A percentile compares a stretch with the other conserved stretches of the same genome.
Conservation (phyloP, 1,140 invertebrate genomes). For the Neuroterus valhalla region DNA sequence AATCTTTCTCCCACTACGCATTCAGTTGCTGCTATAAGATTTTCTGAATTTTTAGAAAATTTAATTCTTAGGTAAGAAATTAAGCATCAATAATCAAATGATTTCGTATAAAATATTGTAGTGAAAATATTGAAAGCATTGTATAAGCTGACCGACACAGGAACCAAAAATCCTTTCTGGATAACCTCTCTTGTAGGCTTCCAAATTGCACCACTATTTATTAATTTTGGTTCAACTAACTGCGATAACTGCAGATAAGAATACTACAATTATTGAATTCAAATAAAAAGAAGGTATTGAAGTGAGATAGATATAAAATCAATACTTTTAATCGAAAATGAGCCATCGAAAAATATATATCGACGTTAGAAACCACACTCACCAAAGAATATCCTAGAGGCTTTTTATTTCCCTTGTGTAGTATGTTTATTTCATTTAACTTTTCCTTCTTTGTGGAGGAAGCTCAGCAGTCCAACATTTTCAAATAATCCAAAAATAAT, state of each 20-base stretch:
- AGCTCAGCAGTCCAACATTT: too few relatives aligned
- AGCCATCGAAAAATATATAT: too few relatives aligned
- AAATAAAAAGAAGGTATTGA: too few relatives aligned
- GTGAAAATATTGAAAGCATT: not conserved
- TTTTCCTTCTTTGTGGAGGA: too few relatives aligned
- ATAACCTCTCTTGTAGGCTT: not conserved
- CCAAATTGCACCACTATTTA: not conserved
- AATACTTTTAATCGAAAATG: too few relatives aligned
- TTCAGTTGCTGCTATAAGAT: not conserved
- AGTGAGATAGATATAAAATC: too few relatives aligned
- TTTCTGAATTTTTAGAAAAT: not conserved
- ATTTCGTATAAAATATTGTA: too few relatives aligned
- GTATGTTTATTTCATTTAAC: too few relatives aligned
- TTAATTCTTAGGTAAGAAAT: not conserved
- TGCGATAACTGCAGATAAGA: not conserved
- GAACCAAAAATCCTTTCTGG: not conserved
- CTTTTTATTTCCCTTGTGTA: not conserved
- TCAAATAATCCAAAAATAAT: too few relatives aligned
- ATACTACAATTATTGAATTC: not conserved
- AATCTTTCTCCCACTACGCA: not conserved
- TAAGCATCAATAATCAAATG: too few relatives aligned
- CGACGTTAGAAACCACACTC: too few relatives aligned
- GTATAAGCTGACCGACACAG: not conserved
- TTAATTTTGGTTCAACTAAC: not conserved
- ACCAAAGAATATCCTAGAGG: conserved; percentile 3